phyloP scores from a whole-genome alignment of 2,797 vertebrate species.

The Dipus sagitta region DNA sequence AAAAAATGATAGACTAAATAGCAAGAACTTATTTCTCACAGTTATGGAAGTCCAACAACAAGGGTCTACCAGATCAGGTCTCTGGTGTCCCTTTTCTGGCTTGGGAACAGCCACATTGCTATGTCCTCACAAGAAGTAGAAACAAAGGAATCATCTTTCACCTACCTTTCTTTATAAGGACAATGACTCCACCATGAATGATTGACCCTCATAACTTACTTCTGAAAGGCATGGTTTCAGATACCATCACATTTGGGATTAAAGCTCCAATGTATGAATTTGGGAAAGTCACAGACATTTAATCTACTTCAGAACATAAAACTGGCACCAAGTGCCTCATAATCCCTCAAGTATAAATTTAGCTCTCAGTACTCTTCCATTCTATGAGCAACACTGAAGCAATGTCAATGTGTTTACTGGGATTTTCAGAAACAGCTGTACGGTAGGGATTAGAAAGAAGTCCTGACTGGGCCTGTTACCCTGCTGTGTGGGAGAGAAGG shows the following conservation, averaged over 20 bases:
- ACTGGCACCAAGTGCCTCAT: background rate
- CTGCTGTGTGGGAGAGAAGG: fast-evolving
- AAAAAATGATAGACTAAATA: no score
- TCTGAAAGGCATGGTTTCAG: background rate
- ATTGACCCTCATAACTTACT: background rate
- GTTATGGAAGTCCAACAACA: background rate
- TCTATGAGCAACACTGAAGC: background rate
- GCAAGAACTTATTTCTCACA: background rate
- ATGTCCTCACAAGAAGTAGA: background rate
- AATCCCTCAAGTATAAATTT: background rate
- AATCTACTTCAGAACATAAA: background rate
- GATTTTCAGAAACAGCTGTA: background rate
- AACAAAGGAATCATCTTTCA: background rate
- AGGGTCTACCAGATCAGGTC: background rate
- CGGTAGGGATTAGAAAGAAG: background rate
- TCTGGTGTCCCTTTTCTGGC: background rate
- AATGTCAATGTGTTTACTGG: background rate
- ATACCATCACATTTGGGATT: background rate
- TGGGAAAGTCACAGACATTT: background rate
- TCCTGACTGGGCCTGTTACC: background rate
- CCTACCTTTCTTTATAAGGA: background rate
- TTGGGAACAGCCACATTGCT: background rate
- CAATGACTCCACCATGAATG: background rate
- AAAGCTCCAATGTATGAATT: background rate
- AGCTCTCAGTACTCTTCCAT: background rate